Percentiles rank a stretch among this genome's conserved stretches.
Evolutionary conservation across 2,113 vertebrate species (phyloP).

Genomic region (Asarcornis scutulata): DNA sequence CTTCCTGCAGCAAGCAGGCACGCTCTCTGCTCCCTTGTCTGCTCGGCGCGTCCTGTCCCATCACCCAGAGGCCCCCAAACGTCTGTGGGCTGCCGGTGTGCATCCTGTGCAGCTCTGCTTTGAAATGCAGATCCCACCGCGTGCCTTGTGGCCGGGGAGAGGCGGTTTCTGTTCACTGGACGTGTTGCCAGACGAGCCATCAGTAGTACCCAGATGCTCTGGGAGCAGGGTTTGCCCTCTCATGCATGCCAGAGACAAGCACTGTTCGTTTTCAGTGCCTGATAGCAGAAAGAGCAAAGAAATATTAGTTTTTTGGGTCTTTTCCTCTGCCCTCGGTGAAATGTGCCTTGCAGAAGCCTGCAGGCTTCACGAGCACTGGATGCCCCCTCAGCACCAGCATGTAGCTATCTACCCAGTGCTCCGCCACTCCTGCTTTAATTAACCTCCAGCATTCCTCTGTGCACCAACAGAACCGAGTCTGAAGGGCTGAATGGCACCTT

Average conservation of each 20-base stretch:
- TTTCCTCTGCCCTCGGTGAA: no score
- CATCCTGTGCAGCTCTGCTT: not conserved
- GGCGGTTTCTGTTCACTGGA: not conserved
- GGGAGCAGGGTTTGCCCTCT: not conserved
- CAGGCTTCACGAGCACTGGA: not conserved
- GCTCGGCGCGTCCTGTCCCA: not conserved
- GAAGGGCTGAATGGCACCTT: not conserved
- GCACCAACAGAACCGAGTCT: not conserved
- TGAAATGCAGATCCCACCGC: not conserved
- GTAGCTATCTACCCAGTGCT: not conserved
- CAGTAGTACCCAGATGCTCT: not conserved
- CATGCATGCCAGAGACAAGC: accelerated
- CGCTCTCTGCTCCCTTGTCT: not conserved
- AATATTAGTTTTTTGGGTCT: not conserved
- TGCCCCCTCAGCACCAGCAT: accelerated
- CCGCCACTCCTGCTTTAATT: accelerated
- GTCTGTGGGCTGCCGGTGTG: not conserved
- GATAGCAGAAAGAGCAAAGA: not conserved
- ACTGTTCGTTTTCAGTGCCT: not conserved
- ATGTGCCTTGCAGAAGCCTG: not conserved
- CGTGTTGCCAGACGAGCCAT: not conserved
- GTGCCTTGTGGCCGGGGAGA: not conserved
- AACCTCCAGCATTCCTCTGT: not conserved
- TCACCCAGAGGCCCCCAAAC: accelerated
- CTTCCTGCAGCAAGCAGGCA: not conserved